Evolutionary conservation across 2,888 invertebrate genomes (phyloP), one percentile per base, ranked within the genome.

Genomic region (Rhaphigaster nebulosa): DNA sequence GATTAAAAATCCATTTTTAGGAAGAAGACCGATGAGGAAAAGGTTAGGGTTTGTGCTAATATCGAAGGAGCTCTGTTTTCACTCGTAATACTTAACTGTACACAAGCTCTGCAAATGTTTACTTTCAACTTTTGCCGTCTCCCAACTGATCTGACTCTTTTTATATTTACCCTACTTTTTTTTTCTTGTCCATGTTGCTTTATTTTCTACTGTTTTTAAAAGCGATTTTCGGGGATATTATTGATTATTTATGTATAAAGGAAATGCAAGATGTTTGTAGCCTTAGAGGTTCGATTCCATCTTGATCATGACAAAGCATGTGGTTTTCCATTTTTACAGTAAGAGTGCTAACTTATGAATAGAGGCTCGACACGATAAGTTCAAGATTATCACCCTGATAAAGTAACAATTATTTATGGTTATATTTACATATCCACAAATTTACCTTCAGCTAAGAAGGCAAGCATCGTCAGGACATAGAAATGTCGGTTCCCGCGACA

Each of bases 21-120:
- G n/a, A 60, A n/a, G 10, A 2, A n/a, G 60, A 60, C 3, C 8
- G n/a, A 56, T 12, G 10, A 26, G 56, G 4, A n/a, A 56, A 26
- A 56, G 56, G 56, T 56, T 56, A 56, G 26, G 56, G 26, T 23
- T 26, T 56, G 56, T 56, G 56, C 26, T 56, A 56, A 56, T 56
- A 56, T 56, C 56, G 26, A 60, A n/a, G 60, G n/a, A 12, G n/a
- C 13, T 56, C n/a, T 60, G n/a, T 60, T 60, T n/a, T 60, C 60
- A 60, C 60, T 60, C 60, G 60, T 60, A 60, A 60, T 60, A 60
- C 60, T 60, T 60, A 60, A 60, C 60, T 60, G 60, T 60, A 60
- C 60, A 60, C 60, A 60, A 60, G 60, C 60, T 60, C n/a, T n/a
- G n/a, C 60, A 60, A 60, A 60, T 60, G n/a, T 60, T 60, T 60